phyloP scores from a whole-genome alignment of 2,888 invertebrate genomes.

The Calephelis perditalis region DNA sequence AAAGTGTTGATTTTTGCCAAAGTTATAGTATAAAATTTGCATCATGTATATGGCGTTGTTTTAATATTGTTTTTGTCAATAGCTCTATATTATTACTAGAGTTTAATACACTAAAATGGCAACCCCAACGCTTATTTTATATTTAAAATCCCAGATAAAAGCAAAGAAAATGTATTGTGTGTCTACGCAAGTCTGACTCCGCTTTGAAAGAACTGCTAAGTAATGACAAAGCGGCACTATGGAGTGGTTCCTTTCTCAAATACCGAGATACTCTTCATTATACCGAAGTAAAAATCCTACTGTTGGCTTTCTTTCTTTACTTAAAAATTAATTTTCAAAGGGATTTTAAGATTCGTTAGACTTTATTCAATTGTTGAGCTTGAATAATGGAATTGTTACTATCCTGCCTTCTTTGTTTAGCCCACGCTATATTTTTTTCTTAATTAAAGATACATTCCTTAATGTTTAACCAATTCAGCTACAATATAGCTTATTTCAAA shows the following conservation, averaged over 20 bases:
- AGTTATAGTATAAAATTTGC: too few species aligned
- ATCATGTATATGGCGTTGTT: too few species aligned
- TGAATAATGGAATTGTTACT: too few species aligned
- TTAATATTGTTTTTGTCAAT: too few species aligned
- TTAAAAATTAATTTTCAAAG: not conserved
- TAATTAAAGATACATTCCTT: too few species aligned
- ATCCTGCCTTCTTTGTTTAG: too few species aligned
- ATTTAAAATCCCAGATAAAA: constrained; percentile 2
- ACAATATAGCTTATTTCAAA: too few species aligned
- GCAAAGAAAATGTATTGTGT: constrained; percentile 6
- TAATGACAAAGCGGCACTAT: constrained; percentile 26
- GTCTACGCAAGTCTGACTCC: constrained; percentile 11
- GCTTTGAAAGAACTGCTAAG: constrained; percentile 26
- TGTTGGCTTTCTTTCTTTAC: constrained; percentile 10
- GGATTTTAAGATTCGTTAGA: not conserved
- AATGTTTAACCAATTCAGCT: too few species aligned
- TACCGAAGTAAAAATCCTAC: constrained; percentile 18
- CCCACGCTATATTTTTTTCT: too few species aligned
- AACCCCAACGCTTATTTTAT: constrained; percentile 5
- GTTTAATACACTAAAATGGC: not conserved
- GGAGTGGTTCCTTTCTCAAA: constrained; percentile 24
- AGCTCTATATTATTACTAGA: not conserved
- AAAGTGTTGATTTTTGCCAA: too few species aligned
- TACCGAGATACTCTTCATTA: constrained; percentile 6
- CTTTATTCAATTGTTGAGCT: too few species aligned